Conservation (phyloP, 2,888 invertebrate genomes). For the Steinernema scapterisci region DNA sequence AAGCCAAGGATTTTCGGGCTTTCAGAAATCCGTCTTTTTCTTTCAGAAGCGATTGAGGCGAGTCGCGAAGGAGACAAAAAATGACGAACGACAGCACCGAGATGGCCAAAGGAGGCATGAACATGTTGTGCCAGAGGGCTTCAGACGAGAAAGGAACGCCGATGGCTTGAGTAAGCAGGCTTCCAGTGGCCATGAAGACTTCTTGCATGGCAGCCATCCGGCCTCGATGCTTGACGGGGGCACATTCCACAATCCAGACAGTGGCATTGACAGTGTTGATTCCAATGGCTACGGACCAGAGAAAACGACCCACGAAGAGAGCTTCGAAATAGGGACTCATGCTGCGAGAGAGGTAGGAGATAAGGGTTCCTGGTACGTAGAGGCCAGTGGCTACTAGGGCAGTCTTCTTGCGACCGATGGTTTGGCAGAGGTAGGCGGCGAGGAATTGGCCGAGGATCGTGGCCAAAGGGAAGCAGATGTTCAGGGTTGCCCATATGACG, state of each 20-base stretch:
- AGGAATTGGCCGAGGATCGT: constrained; percentile 57
- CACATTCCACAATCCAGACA: constrained; percentile 51
- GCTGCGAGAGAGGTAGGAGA: constrained; percentile 38
- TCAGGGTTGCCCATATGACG: constrained; percentile 53
- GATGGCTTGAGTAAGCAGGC: constrained; percentile 45
- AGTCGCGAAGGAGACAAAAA: constrained; percentile 43
- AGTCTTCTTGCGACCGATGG: constrained; percentile 40
- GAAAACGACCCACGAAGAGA: constrained; percentile 42
- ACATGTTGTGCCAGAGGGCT: constrained; percentile 45
- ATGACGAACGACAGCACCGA: constrained; percentile 41
- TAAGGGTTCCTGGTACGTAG: constrained; percentile 44
- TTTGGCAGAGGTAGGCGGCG: constrained; percentile 50
- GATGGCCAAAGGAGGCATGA: constrained; percentile 43
- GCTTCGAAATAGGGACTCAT: constrained; percentile 39
- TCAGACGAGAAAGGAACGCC: constrained; percentile 48
- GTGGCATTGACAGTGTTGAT: constrained; percentile 47
- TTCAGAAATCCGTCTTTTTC: constrained; percentile 39
- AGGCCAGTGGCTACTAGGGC: constrained; percentile 38
- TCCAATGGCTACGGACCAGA: constrained; percentile 43
- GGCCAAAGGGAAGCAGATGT: constrained; percentile 55
- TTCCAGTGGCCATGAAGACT: constrained; percentile 48
- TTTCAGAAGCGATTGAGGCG: constrained; percentile 45
- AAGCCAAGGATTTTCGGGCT: constrained; percentile 43
- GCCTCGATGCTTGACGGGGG: constrained; percentile 44
- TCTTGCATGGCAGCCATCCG: constrained; percentile 52